These are phyloP conservation scores for Peromyscus eremicus DNA, from an alignment of 2,797 vertebrate genomes.

Conservation along the genomic window DNA sequence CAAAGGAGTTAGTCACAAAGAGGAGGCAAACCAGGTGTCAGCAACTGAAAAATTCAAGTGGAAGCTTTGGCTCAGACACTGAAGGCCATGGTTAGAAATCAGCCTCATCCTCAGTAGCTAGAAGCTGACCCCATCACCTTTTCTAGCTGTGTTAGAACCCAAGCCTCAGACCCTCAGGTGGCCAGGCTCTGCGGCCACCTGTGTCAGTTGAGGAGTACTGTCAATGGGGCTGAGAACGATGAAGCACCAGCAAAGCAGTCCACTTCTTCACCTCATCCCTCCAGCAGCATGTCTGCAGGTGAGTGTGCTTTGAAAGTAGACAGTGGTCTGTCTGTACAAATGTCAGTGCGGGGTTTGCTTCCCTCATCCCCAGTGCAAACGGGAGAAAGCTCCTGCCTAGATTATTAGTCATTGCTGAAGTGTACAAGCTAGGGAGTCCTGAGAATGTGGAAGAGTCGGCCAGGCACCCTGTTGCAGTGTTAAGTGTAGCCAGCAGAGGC, in stretches of 20 bases:
- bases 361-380: background rate
- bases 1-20: background rate
- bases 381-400: background rate
- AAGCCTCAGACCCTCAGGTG: background rate
- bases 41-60: background rate
- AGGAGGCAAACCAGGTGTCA: background rate
- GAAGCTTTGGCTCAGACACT: background rate
- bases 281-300: too few relatives aligned
- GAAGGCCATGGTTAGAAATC: background rate
- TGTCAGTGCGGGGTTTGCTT: background rate
- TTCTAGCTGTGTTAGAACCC: background rate
- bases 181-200: background rate
- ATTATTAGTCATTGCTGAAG: background rate
- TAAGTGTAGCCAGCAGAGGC: background rate
- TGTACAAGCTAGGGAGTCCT: background rate
- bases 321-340: background rate
- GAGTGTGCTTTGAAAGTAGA: background rate
- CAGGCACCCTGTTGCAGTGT: background rate
- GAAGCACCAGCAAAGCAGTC: background rate
- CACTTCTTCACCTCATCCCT: too few relatives aligned
- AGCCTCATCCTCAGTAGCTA: background rate
- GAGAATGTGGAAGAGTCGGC: background rate
- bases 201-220: background rate
- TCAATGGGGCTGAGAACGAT: background rate
- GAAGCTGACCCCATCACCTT: background rate